Evolutionary conservation across 2,888 invertebrate species (phyloP).

Genomic region (Rhagonycha fulva): DNA sequence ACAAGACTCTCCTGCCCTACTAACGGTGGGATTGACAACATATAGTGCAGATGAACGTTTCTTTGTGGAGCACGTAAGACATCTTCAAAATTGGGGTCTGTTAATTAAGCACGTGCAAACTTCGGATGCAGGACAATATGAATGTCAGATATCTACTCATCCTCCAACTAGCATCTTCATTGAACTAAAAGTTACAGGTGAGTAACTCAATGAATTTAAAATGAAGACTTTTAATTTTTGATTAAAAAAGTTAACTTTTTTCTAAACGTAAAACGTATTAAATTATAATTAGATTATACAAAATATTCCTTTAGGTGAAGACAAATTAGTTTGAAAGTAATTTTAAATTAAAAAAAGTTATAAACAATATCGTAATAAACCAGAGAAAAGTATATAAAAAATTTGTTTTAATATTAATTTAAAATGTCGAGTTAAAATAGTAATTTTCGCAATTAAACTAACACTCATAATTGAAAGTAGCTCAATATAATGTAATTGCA

Average conservation of each 20-base stretch:
- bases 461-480: not conserved
- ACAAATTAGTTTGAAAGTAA: not conserved
- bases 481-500: not conserved
- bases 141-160: slow-evolving; percentile 82
- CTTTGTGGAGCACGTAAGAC: slow-evolving; percentile 65
- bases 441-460: not conserved
- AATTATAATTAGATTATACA: not conserved
- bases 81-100: slow-evolving; percentile 66
- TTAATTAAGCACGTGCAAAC: slow-evolving; percentile 71
- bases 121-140: slow-evolving; percentile 73
- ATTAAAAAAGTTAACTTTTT: not conserved
- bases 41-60: slow-evolving; percentile 70
- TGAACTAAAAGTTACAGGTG: slow-evolving; percentile 75
- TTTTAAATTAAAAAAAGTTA: not conserved
- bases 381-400: not conserved
- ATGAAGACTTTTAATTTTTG: not conserved
- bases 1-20: slow-evolving; percentile 62
- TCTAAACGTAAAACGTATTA: not conserved
- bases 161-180: slow-evolving; percentile 77
- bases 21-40: slow-evolving; percentile 69
- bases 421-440: not conserved
- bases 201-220: slow-evolving; percentile 45
- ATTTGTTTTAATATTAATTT: not conserved
- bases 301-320: not conserved
- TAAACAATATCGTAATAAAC: not conserved